phyloP scores from a whole-genome alignment of 2,113 vertebrate species.

The Indri indri region DNA sequence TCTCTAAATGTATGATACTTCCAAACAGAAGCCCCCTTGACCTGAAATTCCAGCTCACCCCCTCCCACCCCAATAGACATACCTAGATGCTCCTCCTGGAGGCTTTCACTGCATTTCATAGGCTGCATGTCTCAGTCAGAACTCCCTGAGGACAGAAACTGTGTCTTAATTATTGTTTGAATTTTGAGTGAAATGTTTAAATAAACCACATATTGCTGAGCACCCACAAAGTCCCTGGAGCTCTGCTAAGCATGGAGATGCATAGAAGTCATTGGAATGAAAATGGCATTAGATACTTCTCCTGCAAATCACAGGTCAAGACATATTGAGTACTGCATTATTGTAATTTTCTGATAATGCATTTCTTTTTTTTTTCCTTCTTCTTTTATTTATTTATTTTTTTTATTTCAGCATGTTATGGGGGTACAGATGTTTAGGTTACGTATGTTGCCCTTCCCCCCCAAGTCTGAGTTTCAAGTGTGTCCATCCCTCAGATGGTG shows the following conservation, averaged over 20 bases:
- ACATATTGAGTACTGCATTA: not conserved
- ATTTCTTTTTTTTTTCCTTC: no score
- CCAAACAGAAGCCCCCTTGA: not conserved
- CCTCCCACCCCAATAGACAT: accelerated
- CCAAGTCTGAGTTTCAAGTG: no score
- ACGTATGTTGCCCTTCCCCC: no score
- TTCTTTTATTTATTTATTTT: no score
- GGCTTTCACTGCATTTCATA: no score
- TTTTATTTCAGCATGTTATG: no score
- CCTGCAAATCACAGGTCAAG: not conserved
- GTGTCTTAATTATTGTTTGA: not conserved
- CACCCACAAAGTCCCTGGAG: not conserved
- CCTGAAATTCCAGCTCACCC: not conserved
- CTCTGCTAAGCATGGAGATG: not conserved
- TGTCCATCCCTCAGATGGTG: no score
- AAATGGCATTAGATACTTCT: not conserved
- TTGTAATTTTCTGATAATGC: not conserved
- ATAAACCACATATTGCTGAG: not conserved
- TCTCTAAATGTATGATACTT: not conserved
- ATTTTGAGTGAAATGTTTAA: not conserved
- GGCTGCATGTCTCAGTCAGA: not conserved
- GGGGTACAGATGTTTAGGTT: no score
- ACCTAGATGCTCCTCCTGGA: no score
- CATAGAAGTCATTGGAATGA: not conserved
- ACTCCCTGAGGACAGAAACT: not conserved